phyloP scores from a whole-genome alignment of 2,113 vertebrate genomes.

The Fulica atra region DNA sequence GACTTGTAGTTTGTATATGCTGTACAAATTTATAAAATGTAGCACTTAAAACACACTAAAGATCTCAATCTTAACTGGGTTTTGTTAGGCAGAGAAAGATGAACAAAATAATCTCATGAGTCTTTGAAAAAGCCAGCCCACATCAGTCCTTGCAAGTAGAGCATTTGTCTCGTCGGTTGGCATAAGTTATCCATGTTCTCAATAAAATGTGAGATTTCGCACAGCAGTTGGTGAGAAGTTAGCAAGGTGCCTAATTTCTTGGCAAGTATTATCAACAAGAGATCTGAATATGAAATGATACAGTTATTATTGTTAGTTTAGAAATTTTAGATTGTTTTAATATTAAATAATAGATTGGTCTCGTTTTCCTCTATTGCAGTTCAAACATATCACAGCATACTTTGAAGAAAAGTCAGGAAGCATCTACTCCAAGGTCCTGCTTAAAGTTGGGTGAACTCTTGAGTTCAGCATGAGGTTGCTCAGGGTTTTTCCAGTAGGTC shows the following conservation, averaged over 20 bases:
- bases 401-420: not conserved
- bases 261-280: not conserved
- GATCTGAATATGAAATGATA: not conserved
- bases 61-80: not conserved
- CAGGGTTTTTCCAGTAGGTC: not conserved
- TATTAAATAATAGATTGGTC: not conserved
- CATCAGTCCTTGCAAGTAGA: not conserved
- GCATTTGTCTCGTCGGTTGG: not conserved
- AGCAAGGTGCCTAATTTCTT: slow-evolving; percentile 29
- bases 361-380: not conserved
- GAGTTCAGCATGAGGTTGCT: not conserved
- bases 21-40: not conserved
- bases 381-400: not conserved
- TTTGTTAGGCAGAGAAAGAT: not conserved
- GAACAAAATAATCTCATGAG: not conserved
- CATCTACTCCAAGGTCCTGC: not conserved
- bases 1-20: not conserved
- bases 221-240: slow-evolving; percentile 30
- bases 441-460: not conserved
- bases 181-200: not conserved
- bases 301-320: not conserved
- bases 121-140: not conserved
- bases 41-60: not conserved
- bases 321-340: not conserved
- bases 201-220: slow-evolving; percentile 30